These are phyloP conservation scores for Phoxinus phoxinus DNA, from an alignment of 2,113 vertebrate species.

Conservation along the genomic window DNA sequence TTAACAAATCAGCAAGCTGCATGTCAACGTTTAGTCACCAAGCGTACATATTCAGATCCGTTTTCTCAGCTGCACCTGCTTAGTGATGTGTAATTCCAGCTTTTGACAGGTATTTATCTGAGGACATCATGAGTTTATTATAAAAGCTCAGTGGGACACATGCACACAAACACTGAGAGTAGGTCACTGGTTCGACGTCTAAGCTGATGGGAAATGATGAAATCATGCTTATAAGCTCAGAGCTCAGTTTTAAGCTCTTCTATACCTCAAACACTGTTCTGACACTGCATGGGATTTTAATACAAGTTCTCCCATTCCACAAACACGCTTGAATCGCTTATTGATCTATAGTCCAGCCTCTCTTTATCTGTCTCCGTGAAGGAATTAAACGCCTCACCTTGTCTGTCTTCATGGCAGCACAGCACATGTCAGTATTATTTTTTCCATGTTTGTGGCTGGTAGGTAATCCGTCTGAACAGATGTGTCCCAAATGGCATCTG, in stretches of 20 bases:
- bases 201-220: constrained; percentile 50
- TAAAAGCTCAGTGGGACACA: constrained; percentile 30
- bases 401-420: constrained; percentile 32
- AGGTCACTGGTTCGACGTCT: constrained; percentile 28
- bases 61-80: constrained; percentile 52
- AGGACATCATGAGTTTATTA: constrained; percentile 60
- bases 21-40: constrained; percentile 45
- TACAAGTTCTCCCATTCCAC: constrained; percentile 16
- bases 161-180: constrained; percentile 35
- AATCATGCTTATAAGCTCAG: constrained; percentile 49
- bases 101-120: constrained; percentile 63
- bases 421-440: constrained; percentile 46
- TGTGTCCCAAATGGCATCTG: constrained; percentile 57
- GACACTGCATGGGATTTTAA: constrained; percentile 30
- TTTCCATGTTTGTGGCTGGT: constrained; percentile 46
- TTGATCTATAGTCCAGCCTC: constrained; percentile 27
- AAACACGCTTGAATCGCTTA: constrained; percentile 39
- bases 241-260: constrained; percentile 46
- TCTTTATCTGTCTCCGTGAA: constrained; percentile 29
- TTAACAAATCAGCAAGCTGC: constrained; percentile 47
- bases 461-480: constrained; percentile 60
- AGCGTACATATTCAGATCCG: constrained; percentile 39
- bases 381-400: constrained; percentile 45
- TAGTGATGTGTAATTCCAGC: constrained; percentile 56
- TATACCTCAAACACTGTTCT: constrained; percentile 23